Base-by-base conservation (phyloP, 2,888 invertebrate genomes). In the Drosophila subquinaria region DNA sequence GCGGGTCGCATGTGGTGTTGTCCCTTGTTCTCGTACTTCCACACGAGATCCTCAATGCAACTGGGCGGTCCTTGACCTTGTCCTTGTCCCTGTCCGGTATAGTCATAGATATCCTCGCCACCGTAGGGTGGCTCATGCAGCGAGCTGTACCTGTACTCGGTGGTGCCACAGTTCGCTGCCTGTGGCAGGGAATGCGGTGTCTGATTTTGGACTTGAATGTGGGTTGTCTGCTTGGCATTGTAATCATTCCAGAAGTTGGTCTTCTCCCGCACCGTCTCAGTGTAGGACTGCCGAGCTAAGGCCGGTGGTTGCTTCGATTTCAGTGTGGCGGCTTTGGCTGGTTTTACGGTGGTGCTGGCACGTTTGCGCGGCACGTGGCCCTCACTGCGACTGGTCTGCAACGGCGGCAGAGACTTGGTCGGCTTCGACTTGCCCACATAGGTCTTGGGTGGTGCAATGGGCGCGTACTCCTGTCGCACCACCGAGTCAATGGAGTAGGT, bases 81-180 rank as follows among this genome's bases (percentile, higher is more conserved):
- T 15, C 65, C 74, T 0, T 93, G 93, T n/a, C 67, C 76, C 15
- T 79, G 84, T 11, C 60, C 75, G 0, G 69, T 42, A n/a, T 66
- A 82, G n/a, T 86, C 88, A 9, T 79, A 84, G 38, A 75, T 48
- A 35, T 84, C 81, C 63, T 81, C 84, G 2, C 23, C 84, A 2
- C 23, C 74, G 9, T 66, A 73, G 3, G 38, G 53, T 0, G 82
- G 78, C 27, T 81, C 81, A 30, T 89, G 84, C 48, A 92, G 91
- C 84, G 76, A 94, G 83, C 94, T 94, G 91, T 96, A 96, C 82
- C 95, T 95, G 1, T 96, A 96, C 77, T 95, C 94, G 2, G 95
- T 81, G 95, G 94, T 47, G 42, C 11, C 33, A 6, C 15, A 27
- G n/a, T 36, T 56, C 94, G 94, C 43, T 96, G 93, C 89, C 96